A percentile compares a stretch with the other conserved stretches of the same genome.
Conservation (phyloP, 2,113 vertebrate genomes). For the Bos taurus region DNA sequence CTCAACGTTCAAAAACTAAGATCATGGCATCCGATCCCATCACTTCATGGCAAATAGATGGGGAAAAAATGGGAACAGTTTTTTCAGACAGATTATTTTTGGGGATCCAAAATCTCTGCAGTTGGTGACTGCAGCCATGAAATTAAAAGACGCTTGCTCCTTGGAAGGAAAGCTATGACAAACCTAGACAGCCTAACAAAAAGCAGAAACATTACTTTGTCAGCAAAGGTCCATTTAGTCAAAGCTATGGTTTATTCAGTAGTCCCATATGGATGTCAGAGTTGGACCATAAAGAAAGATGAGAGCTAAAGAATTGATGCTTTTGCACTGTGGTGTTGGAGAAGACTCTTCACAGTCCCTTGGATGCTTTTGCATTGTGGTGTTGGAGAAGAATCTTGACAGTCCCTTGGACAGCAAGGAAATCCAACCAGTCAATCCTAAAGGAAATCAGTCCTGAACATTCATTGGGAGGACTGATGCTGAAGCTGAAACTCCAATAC, state of each 20-base stretch:
- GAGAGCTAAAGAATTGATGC: neutral
- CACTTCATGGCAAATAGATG: neutral
- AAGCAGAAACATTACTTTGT: neutral
- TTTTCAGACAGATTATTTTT: neutral
- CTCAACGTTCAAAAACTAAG: neutral
- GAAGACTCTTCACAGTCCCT: neutral
- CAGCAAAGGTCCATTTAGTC: accelerated
- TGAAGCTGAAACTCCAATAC: neutral
- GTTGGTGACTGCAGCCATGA: neutral
- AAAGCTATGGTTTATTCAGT: neutral
- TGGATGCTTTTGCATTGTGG: neutral
- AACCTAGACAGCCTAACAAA: neutral
- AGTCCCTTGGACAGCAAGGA: neutral
- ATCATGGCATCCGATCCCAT: neutral
- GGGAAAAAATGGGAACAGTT: neutral
- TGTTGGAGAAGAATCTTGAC: neutral
- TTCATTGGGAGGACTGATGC: neutral
- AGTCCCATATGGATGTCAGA: neutral
- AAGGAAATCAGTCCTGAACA: neutral
- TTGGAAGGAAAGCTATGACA: neutral
- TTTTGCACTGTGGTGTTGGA: neutral
- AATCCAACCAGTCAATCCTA: neutral
- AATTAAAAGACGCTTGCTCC: neutral
- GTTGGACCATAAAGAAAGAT: neutral
- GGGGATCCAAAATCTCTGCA: neutral